Percentiles rank a stretch among this genome's conserved stretches.
These are phyloP conservation scores for Dicaeum eximium DNA, from an alignment of 2,113 vertebrate genomes.

Conservation along the genomic window DNA sequence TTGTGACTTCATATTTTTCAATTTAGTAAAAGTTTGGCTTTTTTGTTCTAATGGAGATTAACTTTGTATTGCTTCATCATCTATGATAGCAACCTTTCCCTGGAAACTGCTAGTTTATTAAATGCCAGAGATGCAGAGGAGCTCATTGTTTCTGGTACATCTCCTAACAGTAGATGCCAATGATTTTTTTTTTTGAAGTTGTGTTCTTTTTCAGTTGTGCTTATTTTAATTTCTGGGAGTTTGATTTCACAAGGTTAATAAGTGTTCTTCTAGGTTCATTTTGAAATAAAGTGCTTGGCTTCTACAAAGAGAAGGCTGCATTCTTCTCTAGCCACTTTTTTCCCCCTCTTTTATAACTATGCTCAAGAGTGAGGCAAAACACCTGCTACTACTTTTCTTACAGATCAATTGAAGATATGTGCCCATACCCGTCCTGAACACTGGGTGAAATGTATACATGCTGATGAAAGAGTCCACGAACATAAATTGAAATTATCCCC, in stretches of 20 bases:
- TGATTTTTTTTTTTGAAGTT: background rate
- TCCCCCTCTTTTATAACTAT: background rate
- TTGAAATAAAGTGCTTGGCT: constrained; percentile 41
- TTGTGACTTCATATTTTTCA: constrained; percentile 32
- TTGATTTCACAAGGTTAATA: background rate
- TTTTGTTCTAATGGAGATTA: constrained; percentile 1
- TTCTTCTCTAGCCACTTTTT: background rate
- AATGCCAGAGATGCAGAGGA: background rate
- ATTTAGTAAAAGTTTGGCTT: background rate
- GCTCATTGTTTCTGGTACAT: background rate
- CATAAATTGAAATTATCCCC: background rate
- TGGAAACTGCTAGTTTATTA: background rate
- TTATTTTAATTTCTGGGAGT: background rate
- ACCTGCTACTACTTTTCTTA: constrained; percentile 22
- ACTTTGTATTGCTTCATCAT: background rate
- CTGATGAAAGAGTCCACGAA: background rate
- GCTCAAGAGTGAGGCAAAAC: background rate
- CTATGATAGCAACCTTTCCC: background rate
- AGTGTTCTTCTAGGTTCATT: background rate
- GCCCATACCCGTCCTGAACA: background rate
- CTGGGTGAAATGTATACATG: background rate
- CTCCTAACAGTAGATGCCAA: background rate
- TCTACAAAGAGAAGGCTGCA: constrained; percentile 28
- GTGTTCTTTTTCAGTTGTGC: background rate
- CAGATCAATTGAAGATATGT: background rate